A percentile compares a stretch with the other conserved stretches of the same genome.
These are phyloP conservation scores for Myiagra hebetior DNA, from an alignment of 2,113 vertebrate species.

Conservation along the genomic window DNA sequence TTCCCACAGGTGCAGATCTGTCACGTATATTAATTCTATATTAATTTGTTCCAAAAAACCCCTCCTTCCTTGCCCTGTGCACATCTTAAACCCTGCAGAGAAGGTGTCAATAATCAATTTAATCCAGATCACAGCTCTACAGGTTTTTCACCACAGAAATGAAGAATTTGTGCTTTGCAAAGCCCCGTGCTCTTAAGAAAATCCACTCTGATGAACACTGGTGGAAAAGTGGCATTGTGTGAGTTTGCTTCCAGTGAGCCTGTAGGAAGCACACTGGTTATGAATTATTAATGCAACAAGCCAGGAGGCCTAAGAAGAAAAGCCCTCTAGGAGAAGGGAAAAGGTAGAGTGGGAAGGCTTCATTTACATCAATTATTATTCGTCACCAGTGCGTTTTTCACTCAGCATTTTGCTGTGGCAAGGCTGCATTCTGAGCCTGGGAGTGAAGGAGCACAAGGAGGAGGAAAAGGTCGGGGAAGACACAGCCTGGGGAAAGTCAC, in stretches of 20 bases:
- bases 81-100: not conserved
- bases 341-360: not conserved
- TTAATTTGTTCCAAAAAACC: not conserved
- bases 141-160: not conserved
- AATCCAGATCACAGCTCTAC: not conserved
- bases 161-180: not conserved
- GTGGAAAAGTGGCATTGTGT: not conserved
- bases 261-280: not conserved
- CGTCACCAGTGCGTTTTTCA: not conserved
- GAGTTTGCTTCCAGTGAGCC: not conserved
- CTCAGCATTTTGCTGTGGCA: not conserved
- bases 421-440: not conserved
- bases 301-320: slow-evolving; percentile 7
- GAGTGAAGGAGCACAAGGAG: accelerated
- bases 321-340: not conserved
- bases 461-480: not conserved
- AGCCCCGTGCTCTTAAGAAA: not conserved
- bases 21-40: not conserved
- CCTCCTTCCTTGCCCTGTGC: not conserved
- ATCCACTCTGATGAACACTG: not conserved
- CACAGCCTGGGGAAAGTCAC: not conserved
- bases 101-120: not conserved
- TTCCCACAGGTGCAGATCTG: not conserved
- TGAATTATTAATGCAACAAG: slow-evolving; percentile 41
- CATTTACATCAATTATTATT: not conserved